These are phyloP conservation scores for Haplochromis burtoni DNA, from an alignment of 2,113 vertebrate species.

Conservation along the genomic window DNA sequence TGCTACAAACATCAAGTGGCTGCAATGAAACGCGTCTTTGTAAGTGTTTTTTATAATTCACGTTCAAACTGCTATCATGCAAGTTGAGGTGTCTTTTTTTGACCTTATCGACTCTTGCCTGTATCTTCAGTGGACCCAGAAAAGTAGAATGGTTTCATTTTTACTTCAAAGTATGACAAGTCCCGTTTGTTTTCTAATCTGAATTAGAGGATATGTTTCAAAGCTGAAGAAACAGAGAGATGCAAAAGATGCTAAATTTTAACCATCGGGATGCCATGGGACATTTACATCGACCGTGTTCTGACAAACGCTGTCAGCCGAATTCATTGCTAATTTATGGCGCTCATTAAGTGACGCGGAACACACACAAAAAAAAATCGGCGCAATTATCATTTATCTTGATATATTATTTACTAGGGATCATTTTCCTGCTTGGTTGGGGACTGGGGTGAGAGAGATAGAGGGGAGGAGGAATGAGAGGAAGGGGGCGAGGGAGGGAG, in stretches of 20 bases:
- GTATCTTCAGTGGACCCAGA: not conserved
- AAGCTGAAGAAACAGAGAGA: not conserved
- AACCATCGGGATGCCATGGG: slow-evolving; percentile 12
- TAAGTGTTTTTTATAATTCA: not conserved
- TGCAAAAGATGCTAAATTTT: not conserved
- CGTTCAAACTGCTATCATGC: not conserved
- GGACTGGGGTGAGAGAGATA: slow-evolving; percentile 75
- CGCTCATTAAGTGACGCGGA: slow-evolving; percentile 89
- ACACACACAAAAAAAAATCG: slow-evolving; percentile 71
- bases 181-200: not conserved
- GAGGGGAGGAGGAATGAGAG: slow-evolving; percentile 58
- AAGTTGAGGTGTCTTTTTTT: not conserved
- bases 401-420: slow-evolving; percentile 99
- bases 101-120: not conserved
- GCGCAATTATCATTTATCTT: slow-evolving; percentile 99
- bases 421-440: slow-evolving; percentile 83
- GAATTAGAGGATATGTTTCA: not conserved
- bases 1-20: not conserved
- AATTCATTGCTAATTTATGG: slow-evolving; percentile 97
- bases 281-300: slow-evolving; percentile 45
- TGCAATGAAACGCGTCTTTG: not conserved
- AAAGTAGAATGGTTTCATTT: not conserved
- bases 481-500: slow-evolving; percentile 21
- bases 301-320: slow-evolving; percentile 84
- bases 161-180: not conserved